Percentiles rank a stretch among this genome's conserved stretches.
Evolutionary conservation across 2,797 vertebrate genomes (phyloP).

Genomic region (Rhabdomys pumilio): DNA sequence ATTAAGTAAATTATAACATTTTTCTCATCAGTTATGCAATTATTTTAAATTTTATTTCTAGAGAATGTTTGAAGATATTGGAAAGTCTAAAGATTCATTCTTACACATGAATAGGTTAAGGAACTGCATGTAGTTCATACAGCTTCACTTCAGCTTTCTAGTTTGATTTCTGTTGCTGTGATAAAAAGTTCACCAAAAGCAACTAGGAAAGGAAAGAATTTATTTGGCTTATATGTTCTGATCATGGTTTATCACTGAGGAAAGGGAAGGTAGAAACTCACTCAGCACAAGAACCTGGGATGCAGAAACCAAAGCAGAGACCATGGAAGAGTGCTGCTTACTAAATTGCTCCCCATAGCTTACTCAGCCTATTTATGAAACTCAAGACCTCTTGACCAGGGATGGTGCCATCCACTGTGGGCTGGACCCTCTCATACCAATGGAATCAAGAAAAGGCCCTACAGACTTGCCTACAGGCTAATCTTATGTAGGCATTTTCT

Average conservation of each 20-base stretch:
- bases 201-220: not conserved
- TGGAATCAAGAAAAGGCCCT: not conserved
- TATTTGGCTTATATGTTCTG: not conserved
- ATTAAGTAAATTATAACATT: constrained; percentile 30
- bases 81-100: constrained; percentile 13
- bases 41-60: constrained; percentile 30
- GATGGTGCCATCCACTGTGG: not conserved
- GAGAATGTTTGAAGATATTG: constrained; percentile 18
- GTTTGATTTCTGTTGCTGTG: not conserved
- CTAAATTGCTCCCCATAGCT: not conserved
- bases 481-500: not conserved
- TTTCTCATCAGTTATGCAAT: not conserved
- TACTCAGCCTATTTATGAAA: not conserved
- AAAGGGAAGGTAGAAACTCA: not conserved
- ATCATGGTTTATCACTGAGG: no score
- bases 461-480: not conserved
- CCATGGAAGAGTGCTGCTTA: not conserved
- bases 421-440: no score
- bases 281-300: not conserved
- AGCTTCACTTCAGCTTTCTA: not conserved
- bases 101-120: not conserved
- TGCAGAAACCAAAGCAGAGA: not conserved
- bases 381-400: not conserved
- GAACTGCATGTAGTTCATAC: no score
- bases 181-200: not conserved